These are phyloP conservation scores for Magallana gigas DNA, from an alignment of 1,140 invertebrate species.

Conservation along the genomic window DNA sequence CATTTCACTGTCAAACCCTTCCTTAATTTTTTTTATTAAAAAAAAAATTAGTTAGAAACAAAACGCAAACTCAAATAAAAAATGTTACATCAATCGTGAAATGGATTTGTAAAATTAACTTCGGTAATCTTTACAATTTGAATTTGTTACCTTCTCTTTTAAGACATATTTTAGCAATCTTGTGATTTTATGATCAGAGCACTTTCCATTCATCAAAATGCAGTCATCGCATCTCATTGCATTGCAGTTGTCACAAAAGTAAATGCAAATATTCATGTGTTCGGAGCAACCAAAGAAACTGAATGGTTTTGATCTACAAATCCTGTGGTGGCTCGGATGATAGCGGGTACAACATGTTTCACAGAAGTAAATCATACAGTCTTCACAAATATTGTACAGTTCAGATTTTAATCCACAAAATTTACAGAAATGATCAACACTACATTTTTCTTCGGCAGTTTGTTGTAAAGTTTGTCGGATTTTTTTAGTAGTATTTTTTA, in stretches of 20 bases:
- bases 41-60: too few species aligned
- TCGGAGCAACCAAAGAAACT: neutral
- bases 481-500: too few species aligned
- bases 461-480: too few species aligned
- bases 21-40: neutral
- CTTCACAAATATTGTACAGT: conserved; percentile 11
- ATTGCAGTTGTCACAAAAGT: neutral
- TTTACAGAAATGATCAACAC: neutral
- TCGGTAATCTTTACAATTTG: too few species aligned
- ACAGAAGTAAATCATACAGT: conserved; percentile 11
- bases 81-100: too few species aligned
- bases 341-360: neutral
- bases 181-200: neutral
- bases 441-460: too few species aligned
- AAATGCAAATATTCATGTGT: neutral
- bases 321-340: neutral
- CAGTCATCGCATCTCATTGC: neutral
- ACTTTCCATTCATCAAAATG: neutral
- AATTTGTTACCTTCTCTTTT: neutral
- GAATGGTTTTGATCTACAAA: neutral
- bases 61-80: too few species aligned
- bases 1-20: neutral
- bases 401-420: neutral
- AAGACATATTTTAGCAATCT: neutral
- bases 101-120: too few species aligned